Evolutionary conservation across 2,888 invertebrate species (phyloP), one percentile per base, ranked within the genome.

Genomic region (Megalurothrips usitatus): DNA sequence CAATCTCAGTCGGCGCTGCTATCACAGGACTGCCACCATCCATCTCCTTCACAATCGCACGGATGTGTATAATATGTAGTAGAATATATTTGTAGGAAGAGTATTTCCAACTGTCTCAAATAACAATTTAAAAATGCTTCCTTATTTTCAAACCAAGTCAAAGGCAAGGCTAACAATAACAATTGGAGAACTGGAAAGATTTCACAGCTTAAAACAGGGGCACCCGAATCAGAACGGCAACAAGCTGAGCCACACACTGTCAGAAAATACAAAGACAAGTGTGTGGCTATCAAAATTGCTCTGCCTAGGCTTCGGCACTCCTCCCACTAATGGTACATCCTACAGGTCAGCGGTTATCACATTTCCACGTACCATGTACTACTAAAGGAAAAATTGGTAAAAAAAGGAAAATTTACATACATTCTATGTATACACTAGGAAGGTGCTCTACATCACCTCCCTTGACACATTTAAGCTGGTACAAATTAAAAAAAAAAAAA

Each of bases 91-190:
- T 75, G 68, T 26, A 75, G 68, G 68, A 75, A 75, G 68, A 75
- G 68, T 75, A 26, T 75, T 75, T 75, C 68, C 68, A 75, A 75
- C 68, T 75, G 68, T 75, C 23, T 75, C 26, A 75, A 75, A 75
- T 75, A 75, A 75, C 68, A 75, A 75, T 75, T 75, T 75, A 23
- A 75, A 75, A 75, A 75, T 75, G 68, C 68, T 75, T 75, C 68
- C 68, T 75, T 58, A 19, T 58, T 26, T 75, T 75, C 26, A 75
- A 75, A 75, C 68, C 68, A 75, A 75, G 68, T 75, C 68, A 75
- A 75, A 75, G 68, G 68, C 68, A 75, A 75, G 68, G 68, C 68
- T 75, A 75, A 75, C 68, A 75, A 75, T 75, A 75, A 75, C 68
- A 75, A 75, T 75, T 75, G 68, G 68, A 75, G 68, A 75, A 75